Evolutionary conservation across 2,888 invertebrate genomes (phyloP), one percentile per base, ranked within the genome.

Genomic region (Eupithecia vulgata): DNA sequence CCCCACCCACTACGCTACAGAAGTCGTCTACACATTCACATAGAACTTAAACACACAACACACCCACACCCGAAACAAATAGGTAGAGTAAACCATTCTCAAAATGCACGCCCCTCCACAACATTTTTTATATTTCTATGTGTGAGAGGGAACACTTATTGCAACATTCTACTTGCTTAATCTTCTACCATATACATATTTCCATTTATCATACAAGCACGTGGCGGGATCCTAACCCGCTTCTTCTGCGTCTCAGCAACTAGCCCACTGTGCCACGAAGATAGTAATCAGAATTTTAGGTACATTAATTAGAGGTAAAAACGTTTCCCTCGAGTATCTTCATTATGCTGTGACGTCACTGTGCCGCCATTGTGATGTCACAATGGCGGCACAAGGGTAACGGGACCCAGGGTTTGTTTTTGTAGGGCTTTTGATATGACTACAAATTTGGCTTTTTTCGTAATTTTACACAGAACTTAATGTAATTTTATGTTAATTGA

Each of bases 231-330:
- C 4, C 52, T 12, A 52, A 21, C 21, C 12, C 0, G 12, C 21
- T 5, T 21, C n/a, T 48, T n/a, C 48, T 8, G 45, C 52, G 21
- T 5, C 21, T 21, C 7, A n/a, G 8, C n/a, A 10, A 1, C 21
- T 21, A 52, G 5, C 52, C 7, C 10, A 21, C 10, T 52, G 21
- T 1, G 12, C 21, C n/a, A 21, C 52, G 5, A 4, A 21, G 52
- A 21, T 52, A 10, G n/a, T 21, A 52, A 52, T 8, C 48, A 5
- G 30, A 57, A 57, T 65, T 64, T 65, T 17, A 30, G 30, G 30
- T 1, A 57, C 61, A 61, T 71, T 74, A 71, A 74, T 67, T 74
- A 37, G 34, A 68, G 68, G 21, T 52, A 68, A 72, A 72, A 75
- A 30, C 35, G 42, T 34, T 42, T 35, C 17, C 69, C 64, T 48